Evolutionary conservation across 2,113 vertebrate species (phyloP), one percentile per base, ranked within the genome.

Genomic region (Colossoma macropomum): DNA sequence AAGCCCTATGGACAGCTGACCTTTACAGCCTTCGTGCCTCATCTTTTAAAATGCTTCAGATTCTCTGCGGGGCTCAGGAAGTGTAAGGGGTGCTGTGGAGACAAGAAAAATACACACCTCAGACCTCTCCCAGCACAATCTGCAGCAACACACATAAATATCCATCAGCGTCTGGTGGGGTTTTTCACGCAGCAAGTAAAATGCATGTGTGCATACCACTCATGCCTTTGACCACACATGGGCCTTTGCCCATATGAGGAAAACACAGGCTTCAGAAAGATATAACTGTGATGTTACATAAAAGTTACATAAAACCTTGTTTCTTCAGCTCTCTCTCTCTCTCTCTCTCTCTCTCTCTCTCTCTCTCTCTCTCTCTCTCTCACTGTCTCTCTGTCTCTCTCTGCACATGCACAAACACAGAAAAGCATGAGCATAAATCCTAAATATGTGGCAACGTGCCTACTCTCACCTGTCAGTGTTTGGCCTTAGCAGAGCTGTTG

Each of bases 1-100:
- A 56, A 25, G 16, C 52, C 34, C 66, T 50, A 28, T 32, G 30
- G 73, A 68, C 38, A 30, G 30, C 27, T 84, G 72, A 79, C 80
- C 86, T 77, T 62, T 30, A 60, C 75, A 28, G n/a, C 68, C 48
- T 77, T 23, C 17, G 28, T n/a, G 41, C 80, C 74, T 60, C 54
- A 65, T 82, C 54, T 50, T 81, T 60, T 69, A 25, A 81, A 85
- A 86, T 87, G 66, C 62, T 83, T 72, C 54, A 87, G 65, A 83
- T 88, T 85, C 80, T 81, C 48, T 15, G 48, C 66, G 23, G 15
- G 80, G 75, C 65, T 71, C 30, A 63, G 76, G 21, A 84, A 38
- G 62, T 69, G 71, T n/a, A 52, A 68, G 62, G 50, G 66, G 82
- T 75, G 32, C 50, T 65, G 50, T 60, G 25, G 79, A 77, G 30